Percentiles rank a stretch among this genome's conserved stretches.
Conservation (phyloP, 1,140 invertebrate species). For the Helicoverpa armigera region DNA sequence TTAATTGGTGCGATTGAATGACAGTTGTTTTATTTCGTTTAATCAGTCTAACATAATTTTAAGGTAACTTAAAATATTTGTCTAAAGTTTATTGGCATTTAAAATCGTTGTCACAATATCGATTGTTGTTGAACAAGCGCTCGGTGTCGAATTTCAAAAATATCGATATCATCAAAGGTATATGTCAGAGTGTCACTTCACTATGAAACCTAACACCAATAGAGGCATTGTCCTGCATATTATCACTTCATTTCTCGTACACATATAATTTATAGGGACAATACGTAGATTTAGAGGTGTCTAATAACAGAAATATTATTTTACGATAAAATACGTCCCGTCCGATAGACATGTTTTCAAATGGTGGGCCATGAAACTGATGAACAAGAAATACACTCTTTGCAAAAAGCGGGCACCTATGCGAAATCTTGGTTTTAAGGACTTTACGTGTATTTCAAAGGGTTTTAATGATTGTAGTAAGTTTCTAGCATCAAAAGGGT, state of each 20-base stretch:
- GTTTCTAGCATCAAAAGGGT: no score
- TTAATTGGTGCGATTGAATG: constrained; percentile 6
- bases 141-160: neutral
- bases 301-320: constrained; percentile 69
- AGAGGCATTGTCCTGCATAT: constrained; percentile 69
- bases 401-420: no score
- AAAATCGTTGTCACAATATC: no score
- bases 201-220: constrained; percentile 65
- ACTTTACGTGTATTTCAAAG: no score
- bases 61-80: no score
- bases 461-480: no score
- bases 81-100: no score
- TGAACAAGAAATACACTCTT: neutral
- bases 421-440: no score
- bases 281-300: constrained; percentile 73
- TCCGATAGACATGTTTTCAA: constrained; percentile 46
- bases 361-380: constrained; percentile 11
- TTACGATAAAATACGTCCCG: constrained; percentile 69
- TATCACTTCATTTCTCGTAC: constrained; percentile 71
- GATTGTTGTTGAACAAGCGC: neutral
- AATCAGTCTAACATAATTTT: no score
- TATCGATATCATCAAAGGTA: constrained; percentile 14
- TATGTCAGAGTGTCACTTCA: constrained; percentile 47
- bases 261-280: constrained; percentile 74
- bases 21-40: no score